Conservation (phyloP, 2,888 invertebrate genomes). For the Lagria hirta region DNA sequence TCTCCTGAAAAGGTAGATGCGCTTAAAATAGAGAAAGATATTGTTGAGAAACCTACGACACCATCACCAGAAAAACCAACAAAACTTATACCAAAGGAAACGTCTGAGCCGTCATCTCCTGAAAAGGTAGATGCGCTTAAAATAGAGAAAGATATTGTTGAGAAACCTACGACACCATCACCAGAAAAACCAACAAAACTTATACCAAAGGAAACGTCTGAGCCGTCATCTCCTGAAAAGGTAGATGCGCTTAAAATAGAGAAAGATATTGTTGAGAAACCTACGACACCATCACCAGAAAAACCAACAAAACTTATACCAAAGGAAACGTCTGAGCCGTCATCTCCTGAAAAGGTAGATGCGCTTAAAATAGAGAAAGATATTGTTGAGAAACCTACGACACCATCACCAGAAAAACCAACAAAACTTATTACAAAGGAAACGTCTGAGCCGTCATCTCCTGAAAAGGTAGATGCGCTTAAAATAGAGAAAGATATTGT, state of each 20-base stretch:
- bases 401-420: conserved; percentile 5
- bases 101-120: conserved; percentile 12
- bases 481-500: conserved; percentile 1
- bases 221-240: conserved; percentile 6
- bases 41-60: not conserved
- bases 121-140: conserved; percentile 6
- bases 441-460: conserved; percentile 1
- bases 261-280: conserved; percentile 12
- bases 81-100: conserved; percentile 12
- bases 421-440: not conserved
- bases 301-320: conserved; percentile 1
- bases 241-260: too few species aligned
- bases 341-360: conserved; percentile 6
- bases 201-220: not conserved
- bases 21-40: not conserved
- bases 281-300: conserved; percentile 1
- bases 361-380: conserved; percentile 1
- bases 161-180: not conserved
- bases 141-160: conserved; percentile 1
- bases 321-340: conserved; percentile 9
- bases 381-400: conserved; percentile 4
- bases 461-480: conserved; percentile 1
- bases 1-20: conserved; percentile 1
- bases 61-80: conserved; percentile 2
- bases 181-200: not conserved